Base-by-base conservation (phyloP, 2,113 vertebrate genomes). In the Antennarius striatus region DNA sequence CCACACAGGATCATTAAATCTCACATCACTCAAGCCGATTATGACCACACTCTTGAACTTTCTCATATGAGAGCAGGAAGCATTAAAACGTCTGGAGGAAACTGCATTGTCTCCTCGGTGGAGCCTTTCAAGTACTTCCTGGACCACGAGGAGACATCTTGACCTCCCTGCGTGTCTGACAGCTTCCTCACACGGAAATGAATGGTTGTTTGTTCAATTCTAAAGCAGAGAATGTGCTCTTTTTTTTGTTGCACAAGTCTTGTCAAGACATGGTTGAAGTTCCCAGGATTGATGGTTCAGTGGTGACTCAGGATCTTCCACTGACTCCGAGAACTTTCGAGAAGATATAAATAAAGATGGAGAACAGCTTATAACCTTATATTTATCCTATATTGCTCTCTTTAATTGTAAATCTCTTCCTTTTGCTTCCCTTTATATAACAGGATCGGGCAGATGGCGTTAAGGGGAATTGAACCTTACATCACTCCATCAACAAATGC, bases 121-220 rank as follows among this genome's bases (percentile, higher is more conserved):
- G 74, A 53, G 59, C 45, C 81, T 90, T 89, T 88, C 78, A 89
- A 91, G 77, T 92, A 91, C 88, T 93, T 93, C 92, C 92, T 89
- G 85, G 68, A 63, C 65, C 56, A 16, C 47, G 74, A 69, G 71
- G 86, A 90, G 88, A 86, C 71, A 86, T 70, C 52, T 68, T 83
- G 82, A 79, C 72, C 84, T 71, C 50, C 63, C 59, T 45, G n/a
- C 79, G 78, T 80, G 59, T 70, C 83, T 29, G 47, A 79, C 22
- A 2, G 63, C 82, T 92, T 88, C 86, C 84, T 73, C 56, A 4
- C 17, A 49, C 40, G 65, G 5, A 63, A 60, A 49, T 43, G 48
- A 79, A 48, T 63, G 59, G 82, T 63, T 60, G 28, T 17, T 42
- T 30, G 28, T 57, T 66, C 3, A 73, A 22, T 68, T 54, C 16